Conservation (phyloP, 2,797 vertebrate species). For the Aphelocoma californica region DNA sequence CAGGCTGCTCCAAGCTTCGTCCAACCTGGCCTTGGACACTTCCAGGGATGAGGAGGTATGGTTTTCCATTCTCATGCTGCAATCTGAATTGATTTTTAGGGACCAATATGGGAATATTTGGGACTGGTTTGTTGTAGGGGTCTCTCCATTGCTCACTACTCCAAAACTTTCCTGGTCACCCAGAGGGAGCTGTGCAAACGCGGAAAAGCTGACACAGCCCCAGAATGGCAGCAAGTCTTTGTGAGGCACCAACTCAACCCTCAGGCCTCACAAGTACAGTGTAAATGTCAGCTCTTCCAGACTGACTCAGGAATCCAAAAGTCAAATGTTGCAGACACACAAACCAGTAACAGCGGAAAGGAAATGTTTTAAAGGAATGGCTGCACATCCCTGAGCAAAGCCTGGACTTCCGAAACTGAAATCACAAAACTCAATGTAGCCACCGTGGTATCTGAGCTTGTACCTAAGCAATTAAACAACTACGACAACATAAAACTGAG, state of each 20-base stretch:
- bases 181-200: background rate
- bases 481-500: background rate
- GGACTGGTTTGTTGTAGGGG: background rate
- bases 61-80: background rate
- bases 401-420: constrained; percentile 41
- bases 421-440: constrained; percentile 28
- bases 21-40: background rate
- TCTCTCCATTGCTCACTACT: background rate
- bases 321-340: background rate
- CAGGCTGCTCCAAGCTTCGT: rapidly evolving
- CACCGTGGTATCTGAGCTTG: constrained; percentile 37
- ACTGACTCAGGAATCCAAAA: background rate
- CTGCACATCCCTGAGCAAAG: constrained; percentile 36
- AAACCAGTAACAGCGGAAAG: background rate
- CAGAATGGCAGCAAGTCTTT: background rate
- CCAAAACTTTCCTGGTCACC: background rate
- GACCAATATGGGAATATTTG: rapidly evolving
- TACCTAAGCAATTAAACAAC: constrained; percentile 63
- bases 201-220: background rate
- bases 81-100: background rate
- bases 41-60: background rate
- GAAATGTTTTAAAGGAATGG: constrained; percentile 5
- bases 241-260: background rate
- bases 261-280: background rate
- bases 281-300: background rate